Conservation (phyloP, 1,140 invertebrate species). For the Ips typographus region DNA sequence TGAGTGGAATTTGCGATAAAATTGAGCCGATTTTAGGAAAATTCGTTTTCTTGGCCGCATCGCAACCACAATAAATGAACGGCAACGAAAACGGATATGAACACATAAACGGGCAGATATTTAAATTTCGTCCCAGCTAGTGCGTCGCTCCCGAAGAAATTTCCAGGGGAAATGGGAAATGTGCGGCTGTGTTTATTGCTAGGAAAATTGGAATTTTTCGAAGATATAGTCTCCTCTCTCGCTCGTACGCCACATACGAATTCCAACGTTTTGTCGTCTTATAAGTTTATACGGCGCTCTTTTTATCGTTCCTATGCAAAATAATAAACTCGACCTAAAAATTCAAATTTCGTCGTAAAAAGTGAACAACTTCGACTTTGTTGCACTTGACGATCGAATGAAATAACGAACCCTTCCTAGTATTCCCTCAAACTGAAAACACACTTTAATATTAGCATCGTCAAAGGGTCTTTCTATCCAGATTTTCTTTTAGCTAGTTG, state of each 20-base stretch:
- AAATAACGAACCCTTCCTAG: constrained; percentile 17
- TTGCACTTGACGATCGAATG: no score
- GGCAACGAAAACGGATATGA: constrained; percentile 37
- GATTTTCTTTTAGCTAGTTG: constrained; percentile 15
- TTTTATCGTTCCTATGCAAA: neutral
- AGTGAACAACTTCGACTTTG: neutral
- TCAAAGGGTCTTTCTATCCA: constrained; percentile 12
- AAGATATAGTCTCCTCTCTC: constrained; percentile 31
- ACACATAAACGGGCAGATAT: constrained; percentile 37
- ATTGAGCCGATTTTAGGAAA: constrained; percentile 29
- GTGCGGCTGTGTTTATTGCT: constrained; percentile 37
- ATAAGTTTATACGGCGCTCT: constrained; percentile 18
- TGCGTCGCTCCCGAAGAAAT: constrained; percentile 30
- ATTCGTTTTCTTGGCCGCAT: constrained; percentile 21
- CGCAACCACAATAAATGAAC: constrained; percentile 33
- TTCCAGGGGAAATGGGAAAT: constrained; percentile 36
- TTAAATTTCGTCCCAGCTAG: constrained; percentile 31
- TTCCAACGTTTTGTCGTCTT: constrained; percentile 35
- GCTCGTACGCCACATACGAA: constrained; percentile 28
- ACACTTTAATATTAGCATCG: constrained; percentile 17
- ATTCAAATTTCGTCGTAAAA: constrained; percentile 3
- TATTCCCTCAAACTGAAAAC: neutral
- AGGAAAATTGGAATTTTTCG: constrained; percentile 39
- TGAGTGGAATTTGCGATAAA: neutral
- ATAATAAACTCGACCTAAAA: constrained; percentile 23